Percentiles rank a stretch among this genome's conserved stretches.
These are phyloP conservation scores for Podabrus alpinus DNA, from an alignment of 2,888 invertebrate species.

Conservation along the genomic window DNA sequence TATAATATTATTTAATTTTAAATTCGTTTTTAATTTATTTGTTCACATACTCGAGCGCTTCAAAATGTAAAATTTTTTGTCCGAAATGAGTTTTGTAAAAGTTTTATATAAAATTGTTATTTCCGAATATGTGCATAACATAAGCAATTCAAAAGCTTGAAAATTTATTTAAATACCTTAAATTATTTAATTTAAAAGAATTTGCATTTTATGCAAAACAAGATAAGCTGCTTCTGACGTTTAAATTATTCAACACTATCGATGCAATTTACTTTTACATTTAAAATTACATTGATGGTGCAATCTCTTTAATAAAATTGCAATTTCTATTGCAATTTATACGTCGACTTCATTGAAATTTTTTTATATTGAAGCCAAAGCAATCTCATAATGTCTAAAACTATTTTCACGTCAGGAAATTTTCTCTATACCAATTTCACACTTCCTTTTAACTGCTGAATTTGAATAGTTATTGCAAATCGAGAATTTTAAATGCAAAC, in stretches of 20 bases:
- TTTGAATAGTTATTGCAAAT: constrained; percentile 1
- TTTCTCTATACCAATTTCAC: neutral
- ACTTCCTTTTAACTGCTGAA: neutral
- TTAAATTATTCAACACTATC: neutral
- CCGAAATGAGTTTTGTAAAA: neutral
- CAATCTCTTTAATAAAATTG: neutral
- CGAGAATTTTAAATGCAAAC: neutral
- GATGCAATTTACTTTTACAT: neutral
- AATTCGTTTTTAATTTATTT: neutral
- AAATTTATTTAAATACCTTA: neutral
- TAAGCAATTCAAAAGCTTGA: neutral
- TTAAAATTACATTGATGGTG: neutral
- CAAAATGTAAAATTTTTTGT: neutral
- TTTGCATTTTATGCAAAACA: neutral
- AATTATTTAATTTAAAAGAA: neutral
- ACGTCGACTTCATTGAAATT: neutral
- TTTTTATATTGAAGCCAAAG: neutral
- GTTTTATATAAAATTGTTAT: neutral
- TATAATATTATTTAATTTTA: neutral
- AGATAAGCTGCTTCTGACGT: neutral
- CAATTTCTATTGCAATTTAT: neutral
- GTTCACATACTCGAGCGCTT: neutral
- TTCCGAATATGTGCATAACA: neutral
- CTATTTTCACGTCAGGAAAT: neutral
- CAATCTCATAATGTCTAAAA: neutral